A percentile compares a stretch with the other conserved stretches of the same genome.
Conservation (phyloP, 2,113 vertebrate genomes). For the Cinclus mexicanus region DNA sequence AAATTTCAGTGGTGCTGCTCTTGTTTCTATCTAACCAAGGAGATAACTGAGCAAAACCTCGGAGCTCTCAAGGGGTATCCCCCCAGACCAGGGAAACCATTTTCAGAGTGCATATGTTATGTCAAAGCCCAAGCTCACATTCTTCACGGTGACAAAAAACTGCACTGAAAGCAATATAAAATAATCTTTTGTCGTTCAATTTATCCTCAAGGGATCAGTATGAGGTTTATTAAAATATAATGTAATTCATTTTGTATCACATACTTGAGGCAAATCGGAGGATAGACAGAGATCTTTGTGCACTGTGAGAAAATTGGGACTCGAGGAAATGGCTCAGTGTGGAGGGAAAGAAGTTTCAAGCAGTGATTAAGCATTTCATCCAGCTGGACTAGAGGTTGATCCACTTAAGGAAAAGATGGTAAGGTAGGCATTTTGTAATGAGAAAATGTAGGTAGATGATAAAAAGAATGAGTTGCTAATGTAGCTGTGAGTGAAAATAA, state of each 20-base stretch:
- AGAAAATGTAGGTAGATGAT: not conserved
- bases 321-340: not conserved
- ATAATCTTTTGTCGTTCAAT: not conserved
- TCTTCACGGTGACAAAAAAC: conserved; percentile 5
- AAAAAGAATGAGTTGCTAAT: not conserved
- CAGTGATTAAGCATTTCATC: conserved; percentile 9
- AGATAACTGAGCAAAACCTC: not conserved
- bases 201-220: conserved; percentile 12
- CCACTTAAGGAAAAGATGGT: not conserved
- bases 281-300: not conserved
- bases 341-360: not conserved
- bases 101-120: not conserved
- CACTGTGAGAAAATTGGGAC: not conserved
- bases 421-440: not conserved
- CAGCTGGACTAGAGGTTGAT: not conserved
- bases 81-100: not conserved
- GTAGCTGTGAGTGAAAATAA: not conserved
- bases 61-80: not conserved
- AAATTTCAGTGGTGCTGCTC: not conserved
- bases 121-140: not conserved
- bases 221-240: conserved; percentile 46
- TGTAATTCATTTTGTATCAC: conserved; percentile 27
- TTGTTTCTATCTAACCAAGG: not conserved
- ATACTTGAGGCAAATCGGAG: not conserved
- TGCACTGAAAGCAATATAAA: conserved; percentile 15